Evolutionary conservation across 53 echinoderm and acorn worm genomes (phyloP).

Genomic region (Apostichopus leukothele): DNA sequence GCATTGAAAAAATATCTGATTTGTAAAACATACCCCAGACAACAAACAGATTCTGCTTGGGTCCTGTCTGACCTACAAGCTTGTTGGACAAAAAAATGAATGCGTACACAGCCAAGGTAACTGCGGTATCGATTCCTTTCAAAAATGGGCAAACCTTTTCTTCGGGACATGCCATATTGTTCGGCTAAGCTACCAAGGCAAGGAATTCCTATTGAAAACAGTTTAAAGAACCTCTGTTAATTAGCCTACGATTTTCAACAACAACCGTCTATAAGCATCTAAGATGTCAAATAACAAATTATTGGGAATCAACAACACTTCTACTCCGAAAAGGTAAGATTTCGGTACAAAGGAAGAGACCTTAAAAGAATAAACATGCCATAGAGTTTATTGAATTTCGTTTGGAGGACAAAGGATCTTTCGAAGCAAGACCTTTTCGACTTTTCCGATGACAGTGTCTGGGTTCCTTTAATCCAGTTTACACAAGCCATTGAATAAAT

Average conservation of each 20-base stretch:
- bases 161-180: constrained; percentile 14
- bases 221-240: background rate
- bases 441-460: no score
- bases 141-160: constrained; percentile 7
- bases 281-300: no score
- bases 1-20: background rate
- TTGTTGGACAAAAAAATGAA: background rate
- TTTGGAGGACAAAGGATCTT: no score
- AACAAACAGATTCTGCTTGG: background rate
- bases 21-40: background rate
- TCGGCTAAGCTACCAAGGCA: background rate
- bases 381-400: no score
- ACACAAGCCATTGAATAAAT: constrained; percentile 45
- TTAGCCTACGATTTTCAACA: no score
- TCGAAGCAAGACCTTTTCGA: no score
- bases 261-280: no score
- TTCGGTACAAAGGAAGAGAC: no score
- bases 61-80: background rate
- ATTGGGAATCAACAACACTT: no score
- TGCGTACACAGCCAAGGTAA: background rate
- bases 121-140: constrained; percentile 5
- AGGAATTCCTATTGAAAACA: background rate
- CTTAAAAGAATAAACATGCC: no score
- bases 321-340: no score
- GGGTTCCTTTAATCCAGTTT: background rate